Conservation (phyloP, 2,888 invertebrate species). For the Melanchra persicariae region DNA sequence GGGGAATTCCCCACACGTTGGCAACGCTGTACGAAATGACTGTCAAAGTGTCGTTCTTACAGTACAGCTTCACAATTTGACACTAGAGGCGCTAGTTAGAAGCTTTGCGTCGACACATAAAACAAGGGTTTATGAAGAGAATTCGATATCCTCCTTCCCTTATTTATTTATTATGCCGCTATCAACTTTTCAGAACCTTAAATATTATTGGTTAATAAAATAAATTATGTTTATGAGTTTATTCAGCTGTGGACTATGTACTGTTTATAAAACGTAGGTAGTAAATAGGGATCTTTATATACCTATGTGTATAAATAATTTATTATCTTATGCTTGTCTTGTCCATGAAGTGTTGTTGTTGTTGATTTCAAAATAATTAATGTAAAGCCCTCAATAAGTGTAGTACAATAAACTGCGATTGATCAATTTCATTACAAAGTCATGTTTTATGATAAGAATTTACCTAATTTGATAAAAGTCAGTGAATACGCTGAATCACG, state of each 20-base stretch:
- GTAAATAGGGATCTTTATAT: neutral
- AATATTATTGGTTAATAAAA: constrained; percentile 1
- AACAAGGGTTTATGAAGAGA: neutral
- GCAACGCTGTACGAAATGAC: too few species aligned
- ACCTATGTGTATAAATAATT: neutral
- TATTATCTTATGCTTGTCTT: constrained; percentile 1
- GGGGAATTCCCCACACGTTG: too few species aligned
- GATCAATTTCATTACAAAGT: constrained; percentile 7
- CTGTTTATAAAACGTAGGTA: constrained; percentile 6
- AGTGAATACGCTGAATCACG: neutral
- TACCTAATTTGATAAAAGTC: constrained; percentile 9
- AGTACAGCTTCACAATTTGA: too few species aligned
- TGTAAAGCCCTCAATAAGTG: neutral
- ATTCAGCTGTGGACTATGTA: neutral
- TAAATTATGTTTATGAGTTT: constrained; percentile 5
- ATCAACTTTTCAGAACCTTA: neutral
- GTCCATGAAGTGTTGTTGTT: constrained; percentile 5
- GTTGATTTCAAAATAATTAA: constrained; percentile 12
- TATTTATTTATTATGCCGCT: constrained; percentile 4
- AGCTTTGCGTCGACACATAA: too few species aligned
- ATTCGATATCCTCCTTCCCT: neutral
- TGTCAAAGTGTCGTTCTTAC: too few species aligned
- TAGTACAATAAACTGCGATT: constrained; percentile 18
- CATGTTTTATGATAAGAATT: constrained; percentile 14
- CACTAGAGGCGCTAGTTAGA: too few species aligned